Conservation (phyloP, 2,888 invertebrate species). For the Eilema caniola region DNA sequence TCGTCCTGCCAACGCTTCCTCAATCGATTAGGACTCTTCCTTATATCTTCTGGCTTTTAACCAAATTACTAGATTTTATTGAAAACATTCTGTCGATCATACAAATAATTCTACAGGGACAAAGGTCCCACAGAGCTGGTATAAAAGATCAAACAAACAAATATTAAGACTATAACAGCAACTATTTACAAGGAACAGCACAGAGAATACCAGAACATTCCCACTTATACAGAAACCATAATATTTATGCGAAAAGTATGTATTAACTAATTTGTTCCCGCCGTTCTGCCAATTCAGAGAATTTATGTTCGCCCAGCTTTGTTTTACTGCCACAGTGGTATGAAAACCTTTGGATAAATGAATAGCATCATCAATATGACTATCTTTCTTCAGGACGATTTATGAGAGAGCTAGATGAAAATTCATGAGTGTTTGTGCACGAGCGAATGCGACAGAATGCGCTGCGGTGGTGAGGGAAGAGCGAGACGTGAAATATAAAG, state of each 20-base stretch:
- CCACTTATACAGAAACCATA: slow-evolving; percentile 21
- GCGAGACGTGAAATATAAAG: not conserved
- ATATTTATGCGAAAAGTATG: slow-evolving; percentile 30
- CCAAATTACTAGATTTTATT: not conserved
- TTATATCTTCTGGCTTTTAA: too few species aligned
- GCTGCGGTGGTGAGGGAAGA: slow-evolving; percentile 1
- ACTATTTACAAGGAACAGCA: slow-evolving; percentile 16
- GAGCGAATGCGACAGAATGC: slow-evolving; percentile 1
- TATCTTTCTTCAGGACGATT: slow-evolving; percentile 22
- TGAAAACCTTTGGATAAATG: slow-evolving; percentile 21
- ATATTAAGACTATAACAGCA: slow-evolving; percentile 7
- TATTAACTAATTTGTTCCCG: slow-evolving; percentile 58
- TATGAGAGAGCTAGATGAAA: slow-evolving; percentile 24
- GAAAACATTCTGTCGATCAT: not conserved
- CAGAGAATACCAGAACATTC: slow-evolving; percentile 24
- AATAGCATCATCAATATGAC: slow-evolving; percentile 24
- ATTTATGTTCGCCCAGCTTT: slow-evolving; percentile 54
- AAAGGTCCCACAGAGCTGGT: not conserved
- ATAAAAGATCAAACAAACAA: not conserved
- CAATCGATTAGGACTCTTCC: too few species aligned
- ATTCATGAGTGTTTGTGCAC: slow-evolving; percentile 27
- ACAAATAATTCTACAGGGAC: not conserved
- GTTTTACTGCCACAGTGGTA: slow-evolving; percentile 41
- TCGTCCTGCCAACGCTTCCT: too few species aligned
- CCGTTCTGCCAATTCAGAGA: slow-evolving; percentile 47